Evolutionary conservation across 2,888 invertebrate genomes (phyloP), one percentile per base, ranked within the genome.

Genomic region (Oscheius sp.): DNA sequence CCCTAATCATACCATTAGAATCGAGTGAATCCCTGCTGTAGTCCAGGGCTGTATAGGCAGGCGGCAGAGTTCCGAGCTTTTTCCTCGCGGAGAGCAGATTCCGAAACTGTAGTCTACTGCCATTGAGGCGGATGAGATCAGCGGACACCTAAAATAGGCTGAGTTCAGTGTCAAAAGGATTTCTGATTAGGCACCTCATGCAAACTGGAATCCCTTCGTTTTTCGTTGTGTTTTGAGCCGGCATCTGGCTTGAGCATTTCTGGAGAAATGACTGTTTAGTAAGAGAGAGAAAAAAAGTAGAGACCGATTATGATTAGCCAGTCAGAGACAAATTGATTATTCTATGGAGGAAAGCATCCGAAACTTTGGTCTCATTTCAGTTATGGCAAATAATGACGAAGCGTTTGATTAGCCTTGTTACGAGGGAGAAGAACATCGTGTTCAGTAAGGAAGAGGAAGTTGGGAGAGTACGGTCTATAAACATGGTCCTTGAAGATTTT

Each of bases 1-100:
- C 47, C 63, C 63, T n/a, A 21, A 48, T 74, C 80, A 65, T 71
- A 84, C 86, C 76, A 42, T 83, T 80, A 58, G 81, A 83, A 65
- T 87, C 88, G 53, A 87, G 68, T 9, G 88, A 88, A 57, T 88
- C 88, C 37, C 86, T 77, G 65, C 86, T 86, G 74, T 83, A 87
- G 76, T 88, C 87, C 50, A 88, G 84, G 11, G 85, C 70, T n/a
- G 88, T 88, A 75, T 86, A 88, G 21, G 88, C 88, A 3, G 88
- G 86, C n/a, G 88, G 88, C 73, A 87, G 77, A 11, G 83, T 74
- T 10, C 87, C 88, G 53, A 88, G 77, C 66, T 87, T 88, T 76
- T 88, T 88, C 58, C 88, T 75, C 11, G 86, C 84, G 5, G 88
- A 84, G 5, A 88, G 76, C 63, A 88, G 79, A 68, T 88, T 89